These are phyloP conservation scores for Agonum fuliginosum DNA, from an alignment of 2,888 invertebrate genomes.

Conservation along the genomic window DNA sequence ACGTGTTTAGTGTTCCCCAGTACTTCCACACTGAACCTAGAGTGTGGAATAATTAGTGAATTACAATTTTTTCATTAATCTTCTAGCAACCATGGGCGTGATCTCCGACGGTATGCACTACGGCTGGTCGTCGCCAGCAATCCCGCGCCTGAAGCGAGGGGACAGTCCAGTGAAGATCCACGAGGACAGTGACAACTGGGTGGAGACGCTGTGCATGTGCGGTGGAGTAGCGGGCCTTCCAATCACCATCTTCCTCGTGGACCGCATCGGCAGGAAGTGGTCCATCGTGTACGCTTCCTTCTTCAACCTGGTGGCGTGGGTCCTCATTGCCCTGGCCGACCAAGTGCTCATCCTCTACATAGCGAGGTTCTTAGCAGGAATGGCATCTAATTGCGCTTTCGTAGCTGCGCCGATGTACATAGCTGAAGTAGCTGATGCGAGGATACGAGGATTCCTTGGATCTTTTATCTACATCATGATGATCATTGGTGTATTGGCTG, in stretches of 20 bases:
- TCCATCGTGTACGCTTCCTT: constrained; percentile 69
- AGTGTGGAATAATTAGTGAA: too few relatives aligned
- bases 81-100: constrained; percentile 69
- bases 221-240: constrained; percentile 66
- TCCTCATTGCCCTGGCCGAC: constrained; percentile 68
- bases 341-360: constrained; percentile 68
- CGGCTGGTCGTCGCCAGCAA: constrained; percentile 70
- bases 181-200: constrained; percentile 65
- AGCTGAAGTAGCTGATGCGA: constrained; percentile 71
- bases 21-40: too few relatives aligned
- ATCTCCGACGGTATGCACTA: constrained; percentile 72
- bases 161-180: constrained; percentile 67
- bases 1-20: too few relatives aligned
- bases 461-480: constrained; percentile 71
- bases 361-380: constrained; percentile 69
- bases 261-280: constrained; percentile 68
- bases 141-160: constrained; percentile 67
- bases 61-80: too few relatives aligned
- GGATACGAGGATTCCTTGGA: constrained; percentile 69
- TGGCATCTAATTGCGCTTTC: constrained; percentile 71
- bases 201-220: constrained; percentile 67
- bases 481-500: constrained; percentile 70
- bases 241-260: constrained; percentile 68
- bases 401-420: constrained; percentile 72
- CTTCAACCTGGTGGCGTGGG: constrained; percentile 69